Evolutionary conservation across 2,113 vertebrate species (phyloP), one percentile per base, ranked within the genome.

Genomic region (Neodon shergylaensis): DNA sequence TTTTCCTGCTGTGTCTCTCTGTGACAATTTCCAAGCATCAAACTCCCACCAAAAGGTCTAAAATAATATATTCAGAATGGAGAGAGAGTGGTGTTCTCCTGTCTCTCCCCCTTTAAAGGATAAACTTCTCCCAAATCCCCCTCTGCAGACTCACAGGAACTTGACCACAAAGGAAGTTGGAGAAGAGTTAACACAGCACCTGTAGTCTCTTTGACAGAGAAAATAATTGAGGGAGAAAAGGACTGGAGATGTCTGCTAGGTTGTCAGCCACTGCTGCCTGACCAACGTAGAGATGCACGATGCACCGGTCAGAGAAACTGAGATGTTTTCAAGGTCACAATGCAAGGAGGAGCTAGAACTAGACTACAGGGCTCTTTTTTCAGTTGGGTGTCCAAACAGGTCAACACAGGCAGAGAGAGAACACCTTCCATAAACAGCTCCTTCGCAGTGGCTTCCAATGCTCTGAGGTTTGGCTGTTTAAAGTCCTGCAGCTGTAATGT

Each of bases 351-450:
- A 89, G 31, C 8, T 86, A 42, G 33, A 21, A 42, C 10, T 87
- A 47, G 70, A 87, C 79, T 65, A 19, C 70, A 42, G 26, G 73
- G 16, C 33, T 49, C 82, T 95, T 92, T 94, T 84, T 92, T 91
- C 10, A 95, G 42, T 4, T 68, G 33, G 58, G 21, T 52, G 84
- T 84, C 10, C 42, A 83, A 92, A 73, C 58, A 70, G 72, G n/a
- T 7, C 68, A 36, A 12, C 42, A 28, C 31, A 11, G 87, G 11
- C 84, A 28, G 49, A 63, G 72, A 92, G 16, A 70, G 44, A 5
- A 82, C 6, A 74, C 36, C 22, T 33, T 79, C 36, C 94, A 31
- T 83, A 3, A 5, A 58, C 39, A 2, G 63, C 14, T 89, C 74
- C 47, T 86, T 90, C 19, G 61, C 12, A 12, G 24, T 31, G 74